Percentiles rank a stretch among this genome's conserved stretches.
phyloP scores from a whole-genome alignment of 1,140 invertebrate species.

The Magallana ariakensis region DNA sequence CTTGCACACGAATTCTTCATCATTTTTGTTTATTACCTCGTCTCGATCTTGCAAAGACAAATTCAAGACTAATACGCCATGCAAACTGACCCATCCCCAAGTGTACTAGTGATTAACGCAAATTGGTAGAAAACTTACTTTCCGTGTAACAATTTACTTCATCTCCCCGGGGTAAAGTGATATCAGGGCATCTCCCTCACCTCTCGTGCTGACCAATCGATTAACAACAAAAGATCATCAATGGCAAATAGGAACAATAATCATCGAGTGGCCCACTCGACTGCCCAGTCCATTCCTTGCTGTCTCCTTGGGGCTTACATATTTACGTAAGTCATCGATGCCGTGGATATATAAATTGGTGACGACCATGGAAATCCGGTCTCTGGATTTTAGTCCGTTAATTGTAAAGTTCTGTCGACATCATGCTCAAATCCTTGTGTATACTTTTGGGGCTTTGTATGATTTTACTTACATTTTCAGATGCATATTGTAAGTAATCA shows the following conservation, averaged over 20 bases:
- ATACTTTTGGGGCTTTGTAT: not conserved
- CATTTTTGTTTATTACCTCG: too few relatives aligned
- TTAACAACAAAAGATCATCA: not conserved
- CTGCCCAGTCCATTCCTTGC: not conserved
- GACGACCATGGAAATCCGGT: not conserved
- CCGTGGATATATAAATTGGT: not conserved
- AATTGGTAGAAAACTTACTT: slow-evolving; percentile 20
- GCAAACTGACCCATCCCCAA: not conserved
- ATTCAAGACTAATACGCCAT: not conserved
- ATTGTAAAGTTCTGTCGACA: not conserved
- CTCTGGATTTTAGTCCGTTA: not conserved
- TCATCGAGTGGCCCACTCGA: not conserved
- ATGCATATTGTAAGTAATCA: slow-evolving; percentile 4
- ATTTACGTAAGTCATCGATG: slow-evolving; percentile 3
- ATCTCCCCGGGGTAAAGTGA: not conserved
- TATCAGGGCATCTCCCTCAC: not conserved
- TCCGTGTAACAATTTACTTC: not conserved
- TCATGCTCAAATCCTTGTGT: not conserved
- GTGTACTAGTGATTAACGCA: not conserved
- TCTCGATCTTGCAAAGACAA: not conserved
- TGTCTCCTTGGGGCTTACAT: not conserved
- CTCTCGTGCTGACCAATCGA: slow-evolving; percentile 26
- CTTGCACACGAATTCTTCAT: too few relatives aligned
- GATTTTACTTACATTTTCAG: not conserved
- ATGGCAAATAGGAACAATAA: not conserved